phyloP scores from a whole-genome alignment of 2,113 vertebrate genomes.

The Fulmarus glacialis region DNA sequence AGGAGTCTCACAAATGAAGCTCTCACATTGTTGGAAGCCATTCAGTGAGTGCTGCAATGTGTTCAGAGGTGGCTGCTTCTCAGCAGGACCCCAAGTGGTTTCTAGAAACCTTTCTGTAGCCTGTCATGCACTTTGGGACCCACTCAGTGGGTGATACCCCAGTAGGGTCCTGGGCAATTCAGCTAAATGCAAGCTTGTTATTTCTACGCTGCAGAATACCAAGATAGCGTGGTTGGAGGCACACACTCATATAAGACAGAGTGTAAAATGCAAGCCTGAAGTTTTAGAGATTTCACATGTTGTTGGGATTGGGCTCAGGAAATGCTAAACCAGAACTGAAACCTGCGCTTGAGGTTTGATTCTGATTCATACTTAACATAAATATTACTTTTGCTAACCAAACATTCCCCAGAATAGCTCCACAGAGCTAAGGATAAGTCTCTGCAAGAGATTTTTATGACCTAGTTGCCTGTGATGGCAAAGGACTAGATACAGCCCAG shows the following conservation, averaged over 20 bases:
- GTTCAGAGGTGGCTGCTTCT: background rate
- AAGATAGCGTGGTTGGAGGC: background rate
- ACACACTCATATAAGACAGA: background rate
- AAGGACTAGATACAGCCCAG: background rate
- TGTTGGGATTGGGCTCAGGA: background rate
- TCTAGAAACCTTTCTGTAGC: background rate
- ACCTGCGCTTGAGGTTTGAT: background rate
- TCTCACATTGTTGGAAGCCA: constrained; percentile 3
- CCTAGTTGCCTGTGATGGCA: background rate
- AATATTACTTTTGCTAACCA: background rate
- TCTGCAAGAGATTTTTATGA: background rate
- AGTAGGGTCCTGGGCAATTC: background rate
- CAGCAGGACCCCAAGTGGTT: background rate
- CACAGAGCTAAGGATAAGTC: background rate
- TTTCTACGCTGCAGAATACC: background rate
- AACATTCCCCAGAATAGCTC: background rate
- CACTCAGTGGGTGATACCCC: background rate
- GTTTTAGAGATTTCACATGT: background rate
- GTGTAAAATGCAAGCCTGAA: background rate
- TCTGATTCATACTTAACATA: constrained; percentile 4
- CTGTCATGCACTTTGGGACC: background rate
- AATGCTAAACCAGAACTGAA: background rate
- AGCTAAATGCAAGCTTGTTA: background rate
- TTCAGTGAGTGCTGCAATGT: constrained; percentile 20
- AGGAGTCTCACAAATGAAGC: background rate